These are phyloP conservation scores for Odontophorus gujanensis DNA, from an alignment of 2,113 vertebrate species.

Conservation along the genomic window DNA sequence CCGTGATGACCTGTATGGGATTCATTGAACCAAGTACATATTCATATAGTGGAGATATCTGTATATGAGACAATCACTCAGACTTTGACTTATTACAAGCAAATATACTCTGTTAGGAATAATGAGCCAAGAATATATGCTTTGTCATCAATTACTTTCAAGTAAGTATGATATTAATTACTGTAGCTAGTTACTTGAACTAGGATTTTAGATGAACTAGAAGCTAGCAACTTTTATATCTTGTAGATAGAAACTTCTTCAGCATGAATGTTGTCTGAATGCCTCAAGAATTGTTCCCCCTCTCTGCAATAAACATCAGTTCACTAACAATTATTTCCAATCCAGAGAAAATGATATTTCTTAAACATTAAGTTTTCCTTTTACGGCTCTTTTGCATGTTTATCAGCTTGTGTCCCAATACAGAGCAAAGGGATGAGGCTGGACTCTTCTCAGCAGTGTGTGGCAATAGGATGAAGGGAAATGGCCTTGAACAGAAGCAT, in stretches of 20 bases:
- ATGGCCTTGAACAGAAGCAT: too few species aligned
- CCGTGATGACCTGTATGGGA: neutral
- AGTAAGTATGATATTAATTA: neutral
- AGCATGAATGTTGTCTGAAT: neutral
- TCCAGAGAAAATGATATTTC: neutral
- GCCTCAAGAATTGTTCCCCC: neutral
- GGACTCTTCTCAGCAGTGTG: too few species aligned
- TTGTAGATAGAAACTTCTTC: neutral
- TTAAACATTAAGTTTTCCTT: neutral
- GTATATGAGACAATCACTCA: neutral
- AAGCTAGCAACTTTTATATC: neutral
- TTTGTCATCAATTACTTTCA: neutral
- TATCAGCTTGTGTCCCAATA: neutral
- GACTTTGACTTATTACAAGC: neutral
- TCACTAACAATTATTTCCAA: neutral
- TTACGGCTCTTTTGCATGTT: neutral
- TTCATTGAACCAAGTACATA: neutral
- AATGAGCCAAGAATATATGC: neutral
- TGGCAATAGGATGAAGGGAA: too few species aligned
- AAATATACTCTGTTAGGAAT: neutral
- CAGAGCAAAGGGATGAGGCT: too few species aligned
- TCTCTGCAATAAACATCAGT: neutral
- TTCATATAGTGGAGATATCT: neutral
- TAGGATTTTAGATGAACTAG: neutral
- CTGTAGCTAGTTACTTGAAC: neutral